Conservation (phyloP, 2,888 invertebrate species). For the Nysson spinosus region DNA sequence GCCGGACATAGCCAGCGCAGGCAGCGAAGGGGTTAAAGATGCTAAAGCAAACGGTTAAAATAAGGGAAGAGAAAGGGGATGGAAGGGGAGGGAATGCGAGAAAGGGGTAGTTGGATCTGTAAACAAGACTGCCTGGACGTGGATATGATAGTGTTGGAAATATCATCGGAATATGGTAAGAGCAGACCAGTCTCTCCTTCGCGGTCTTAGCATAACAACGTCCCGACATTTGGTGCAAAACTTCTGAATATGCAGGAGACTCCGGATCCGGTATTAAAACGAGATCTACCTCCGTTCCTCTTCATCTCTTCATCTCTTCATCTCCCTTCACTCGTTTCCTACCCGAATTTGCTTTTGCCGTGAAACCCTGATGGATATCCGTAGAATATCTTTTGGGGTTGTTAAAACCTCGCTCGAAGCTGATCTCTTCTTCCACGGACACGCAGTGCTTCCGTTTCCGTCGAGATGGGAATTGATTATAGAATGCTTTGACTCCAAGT, state of each 20-base stretch:
- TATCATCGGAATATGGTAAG: slow-evolving; percentile 73
- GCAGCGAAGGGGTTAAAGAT: no score
- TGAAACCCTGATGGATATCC: slow-evolving; percentile 41
- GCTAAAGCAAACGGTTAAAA: no score
- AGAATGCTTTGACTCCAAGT: no score
- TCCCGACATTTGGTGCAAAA: slow-evolving; percentile 68
- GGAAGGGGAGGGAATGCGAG: no score
- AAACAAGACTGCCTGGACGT: no score
- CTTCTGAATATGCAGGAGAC: slow-evolving; percentile 70
- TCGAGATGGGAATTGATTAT: no score
- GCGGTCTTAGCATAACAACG: slow-evolving; percentile 73
- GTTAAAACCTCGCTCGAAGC: slow-evolving; percentile 17
- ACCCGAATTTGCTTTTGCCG: neutral
- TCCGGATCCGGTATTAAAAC: slow-evolving; percentile 52
- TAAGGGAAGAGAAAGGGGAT: no score
- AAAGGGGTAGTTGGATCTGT: no score
- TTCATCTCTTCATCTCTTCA: slow-evolving; percentile 9
- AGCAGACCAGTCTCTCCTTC: slow-evolving; percentile 57
- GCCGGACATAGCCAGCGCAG: no score
- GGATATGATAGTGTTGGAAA: slow-evolving; percentile 54
- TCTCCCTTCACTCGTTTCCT: neutral
- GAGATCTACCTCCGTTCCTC: slow-evolving; percentile 37
- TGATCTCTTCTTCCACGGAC: no score
- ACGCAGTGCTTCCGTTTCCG: no score
- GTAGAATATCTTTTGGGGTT: slow-evolving; percentile 16